These are phyloP conservation scores for Trematomus loennbergii DNA, from an alignment of 2,113 vertebrate genomes.

Conservation along the genomic window DNA sequence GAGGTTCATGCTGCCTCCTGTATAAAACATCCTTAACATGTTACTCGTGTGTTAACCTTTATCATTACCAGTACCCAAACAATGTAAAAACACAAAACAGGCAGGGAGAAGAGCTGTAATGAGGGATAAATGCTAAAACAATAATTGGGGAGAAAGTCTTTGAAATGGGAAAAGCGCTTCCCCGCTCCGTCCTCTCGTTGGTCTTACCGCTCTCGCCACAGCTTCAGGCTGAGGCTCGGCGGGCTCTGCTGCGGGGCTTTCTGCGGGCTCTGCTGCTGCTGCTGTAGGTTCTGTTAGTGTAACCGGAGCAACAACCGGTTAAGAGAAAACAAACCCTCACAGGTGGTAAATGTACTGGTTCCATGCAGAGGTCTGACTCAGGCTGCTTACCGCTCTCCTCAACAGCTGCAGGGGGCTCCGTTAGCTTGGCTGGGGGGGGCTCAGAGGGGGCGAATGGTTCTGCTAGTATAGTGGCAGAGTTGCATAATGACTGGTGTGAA, in stretches of 20 bases:
- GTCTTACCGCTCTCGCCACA: conserved; percentile 76
- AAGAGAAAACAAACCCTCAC: conserved; percentile 9
- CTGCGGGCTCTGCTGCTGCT: conserved; percentile 37
- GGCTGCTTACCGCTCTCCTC: conserved; percentile 64
- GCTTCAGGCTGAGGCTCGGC: conserved; percentile 52
- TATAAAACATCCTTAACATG: too few relatives aligned
- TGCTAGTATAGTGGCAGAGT: conserved; percentile 30
- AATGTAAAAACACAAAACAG: conserved; percentile 8
- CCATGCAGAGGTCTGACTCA: conserved; percentile 28
- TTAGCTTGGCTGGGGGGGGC: conserved; percentile 32
- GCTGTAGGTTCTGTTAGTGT: conserved; percentile 67
- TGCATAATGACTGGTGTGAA: neutral
- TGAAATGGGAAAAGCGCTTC: conserved; percentile 6
- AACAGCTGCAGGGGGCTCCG: conserved; percentile 27
- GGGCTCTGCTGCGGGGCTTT: conserved; percentile 53
- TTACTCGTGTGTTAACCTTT: conserved; percentile 34
- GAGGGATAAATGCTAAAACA: conserved; percentile 17
- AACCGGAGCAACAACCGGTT: conserved; percentile 37
- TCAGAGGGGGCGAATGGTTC: conserved; percentile 47
- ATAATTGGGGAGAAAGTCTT: conserved; percentile 15
- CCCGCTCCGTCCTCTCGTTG: conserved; percentile 30
- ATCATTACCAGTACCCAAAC: conserved; percentile 36
- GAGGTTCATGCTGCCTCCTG: too few relatives aligned
- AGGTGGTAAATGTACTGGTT: conserved; percentile 12
- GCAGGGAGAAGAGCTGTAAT: conserved; percentile 35